Conservation (phyloP, 2,113 vertebrate genomes). For the Atlantisia rogersi region DNA sequence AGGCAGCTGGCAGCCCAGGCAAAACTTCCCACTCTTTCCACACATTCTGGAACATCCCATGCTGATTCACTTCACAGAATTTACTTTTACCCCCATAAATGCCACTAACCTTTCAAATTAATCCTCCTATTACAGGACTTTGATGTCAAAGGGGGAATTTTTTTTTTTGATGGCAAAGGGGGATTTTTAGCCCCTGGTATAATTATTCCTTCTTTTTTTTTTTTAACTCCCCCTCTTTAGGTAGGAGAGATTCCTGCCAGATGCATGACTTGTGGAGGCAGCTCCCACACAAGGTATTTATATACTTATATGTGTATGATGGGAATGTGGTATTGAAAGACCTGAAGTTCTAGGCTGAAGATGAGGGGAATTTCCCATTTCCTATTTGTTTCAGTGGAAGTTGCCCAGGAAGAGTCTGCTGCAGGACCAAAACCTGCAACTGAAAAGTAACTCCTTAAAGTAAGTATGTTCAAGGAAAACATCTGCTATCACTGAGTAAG, state of each 20-base stretch:
- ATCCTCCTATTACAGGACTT: conserved; percentile 77
- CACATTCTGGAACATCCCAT: conserved; percentile 70
- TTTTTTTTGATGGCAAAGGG: conserved; percentile 53
- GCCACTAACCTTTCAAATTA: conserved; percentile 77
- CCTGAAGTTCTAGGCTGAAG: conserved; percentile 47
- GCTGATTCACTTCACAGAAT: conserved; percentile 69
- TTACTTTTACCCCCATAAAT: conserved; percentile 75
- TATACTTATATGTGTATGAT: conserved; percentile 52
- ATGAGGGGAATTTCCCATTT: conserved; percentile 51
- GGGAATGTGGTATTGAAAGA: background rate
- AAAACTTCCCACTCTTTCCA: conserved; percentile 59
- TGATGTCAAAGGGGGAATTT: conserved; percentile 77
- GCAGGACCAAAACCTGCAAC: background rate
- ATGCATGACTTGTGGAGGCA: conserved; percentile 69
- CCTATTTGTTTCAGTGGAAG: conserved; percentile 18
- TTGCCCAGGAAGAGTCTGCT: background rate
- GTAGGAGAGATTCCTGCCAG: conserved; percentile 48
- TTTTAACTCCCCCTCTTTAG: background rate
- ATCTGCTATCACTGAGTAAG: background rate
- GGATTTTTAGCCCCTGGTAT: conserved; percentile 67
- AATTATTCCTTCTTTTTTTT: conserved; percentile 68
- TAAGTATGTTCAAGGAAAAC: background rate
- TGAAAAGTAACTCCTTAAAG: background rate
- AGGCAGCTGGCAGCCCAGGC: conserved; percentile 13
- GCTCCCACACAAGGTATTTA: conserved; percentile 50